A percentile compares a stretch with the other conserved stretches of the same genome.
Conservation (phyloP, 1,140 invertebrate species). For the honey bee (Apis mellifera) region DNA sequence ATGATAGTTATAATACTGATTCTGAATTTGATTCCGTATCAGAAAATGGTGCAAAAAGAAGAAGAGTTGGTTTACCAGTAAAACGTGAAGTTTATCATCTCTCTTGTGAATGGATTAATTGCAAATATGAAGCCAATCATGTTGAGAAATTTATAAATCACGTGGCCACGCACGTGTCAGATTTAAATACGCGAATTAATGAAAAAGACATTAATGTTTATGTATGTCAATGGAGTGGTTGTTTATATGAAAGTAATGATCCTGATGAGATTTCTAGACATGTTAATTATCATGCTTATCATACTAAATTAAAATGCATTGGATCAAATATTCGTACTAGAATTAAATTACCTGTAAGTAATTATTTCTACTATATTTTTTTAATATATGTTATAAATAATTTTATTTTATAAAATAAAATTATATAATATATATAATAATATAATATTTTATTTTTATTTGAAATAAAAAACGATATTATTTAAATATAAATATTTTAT, state of each 20-base stretch:
- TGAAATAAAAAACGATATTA: no score
- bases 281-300: slow-evolving; percentile 90
- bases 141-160: slow-evolving; percentile 74
- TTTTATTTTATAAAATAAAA: no score
- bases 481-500: no score
- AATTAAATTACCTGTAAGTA: slow-evolving; percentile 83
- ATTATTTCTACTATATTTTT: background rate
- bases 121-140: slow-evolving; percentile 60
- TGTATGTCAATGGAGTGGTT: slow-evolving; percentile 85
- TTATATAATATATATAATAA: no score
- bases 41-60: slow-evolving; percentile 74
- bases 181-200: slow-evolving; percentile 69
- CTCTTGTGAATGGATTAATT: slow-evolving; percentile 76
- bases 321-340: slow-evolving; percentile 85
- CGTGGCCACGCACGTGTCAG: slow-evolving; percentile 73
- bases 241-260: slow-evolving; percentile 81
- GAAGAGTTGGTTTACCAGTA: slow-evolving; percentile 63
- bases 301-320: slow-evolving; percentile 87
- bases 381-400: no score
- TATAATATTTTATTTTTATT: no score
- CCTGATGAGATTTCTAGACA: slow-evolving; percentile 85
- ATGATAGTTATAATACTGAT: slow-evolving; percentile 75
- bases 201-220: slow-evolving; percentile 77
- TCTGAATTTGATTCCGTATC: slow-evolving; percentile 79
- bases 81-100: slow-evolving; percentile 74